Percentiles rank a stretch among this genome's conserved stretches.
These are phyloP conservation scores for Mionectes olivaceus DNA, from an alignment of 2,797 vertebrate species.

Conservation along the genomic window DNA sequence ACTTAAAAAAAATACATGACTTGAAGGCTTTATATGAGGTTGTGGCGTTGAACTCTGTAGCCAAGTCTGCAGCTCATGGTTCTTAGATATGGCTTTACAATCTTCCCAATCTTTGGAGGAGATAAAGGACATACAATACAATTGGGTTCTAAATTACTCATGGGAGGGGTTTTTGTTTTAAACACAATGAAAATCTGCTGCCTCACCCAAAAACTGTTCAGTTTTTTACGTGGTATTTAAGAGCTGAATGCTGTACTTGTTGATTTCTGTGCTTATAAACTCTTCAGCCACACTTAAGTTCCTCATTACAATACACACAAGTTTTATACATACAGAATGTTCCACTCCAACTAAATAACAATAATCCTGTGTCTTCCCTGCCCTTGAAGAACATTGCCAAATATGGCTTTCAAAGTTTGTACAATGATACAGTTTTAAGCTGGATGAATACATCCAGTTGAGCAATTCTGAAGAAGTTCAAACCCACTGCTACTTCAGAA, in stretches of 20 bases:
- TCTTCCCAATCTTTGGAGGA: not conserved
- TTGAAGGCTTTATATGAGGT: not conserved
- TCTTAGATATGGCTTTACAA: not conserved
- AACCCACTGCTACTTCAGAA: not conserved
- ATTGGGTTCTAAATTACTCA: not conserved
- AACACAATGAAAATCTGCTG: not conserved
- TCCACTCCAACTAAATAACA: conserved; percentile 36
- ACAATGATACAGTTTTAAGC: not conserved
- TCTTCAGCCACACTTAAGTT: not conserved
- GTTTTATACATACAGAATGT: not conserved
- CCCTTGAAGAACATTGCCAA: conserved; percentile 21
- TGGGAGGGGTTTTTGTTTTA: not conserved
- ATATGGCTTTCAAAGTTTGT: not conserved
- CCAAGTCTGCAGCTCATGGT: not conserved
- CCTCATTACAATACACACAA: not conserved
- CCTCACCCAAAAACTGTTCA: not conserved
- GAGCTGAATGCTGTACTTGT: not conserved
- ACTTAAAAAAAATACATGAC: not conserved
- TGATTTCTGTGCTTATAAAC: conserved; percentile 3
- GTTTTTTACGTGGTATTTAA: not conserved
- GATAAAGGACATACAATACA: not conserved
- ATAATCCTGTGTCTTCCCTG: conserved; percentile 16
- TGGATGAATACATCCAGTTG: not conserved
- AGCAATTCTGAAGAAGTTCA: not conserved
- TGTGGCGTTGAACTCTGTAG: not conserved